Percentiles rank a stretch among this genome's conserved stretches.
phyloP scores from a whole-genome alignment of 2,888 invertebrate genomes.

The Abrostola tripartita region DNA sequence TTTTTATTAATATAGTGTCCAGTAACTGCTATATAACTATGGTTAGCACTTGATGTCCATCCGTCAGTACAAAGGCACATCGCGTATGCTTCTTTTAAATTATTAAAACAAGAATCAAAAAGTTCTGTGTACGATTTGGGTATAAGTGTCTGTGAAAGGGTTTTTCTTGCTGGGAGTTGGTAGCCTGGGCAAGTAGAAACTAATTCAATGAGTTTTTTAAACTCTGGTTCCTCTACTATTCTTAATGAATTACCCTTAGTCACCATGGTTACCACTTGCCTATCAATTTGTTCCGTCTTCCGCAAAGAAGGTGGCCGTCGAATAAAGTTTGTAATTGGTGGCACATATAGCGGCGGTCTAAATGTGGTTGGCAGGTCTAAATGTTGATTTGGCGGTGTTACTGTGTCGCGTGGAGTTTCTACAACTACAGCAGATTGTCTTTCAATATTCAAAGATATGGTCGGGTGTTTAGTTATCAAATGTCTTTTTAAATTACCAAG shows the following conservation, averaged over 20 bases:
- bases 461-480: not conserved
- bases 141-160: constrained; percentile 5
- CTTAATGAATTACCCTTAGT: too few species aligned
- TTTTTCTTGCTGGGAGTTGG: constrained; percentile 3
- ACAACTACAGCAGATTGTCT: not conserved
- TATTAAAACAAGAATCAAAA: constrained; percentile 7
- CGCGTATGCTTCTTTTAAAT: constrained; percentile 12
- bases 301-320: not conserved
- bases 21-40: constrained; percentile 14
- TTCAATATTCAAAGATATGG: not conserved
- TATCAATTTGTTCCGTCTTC: not conserved
- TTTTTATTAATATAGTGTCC: constrained; percentile 11
- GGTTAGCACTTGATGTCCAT: constrained; percentile 17
- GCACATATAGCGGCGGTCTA: too few species aligned
- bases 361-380: too few species aligned
- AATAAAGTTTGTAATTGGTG: not conserved
- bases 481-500: not conserved
- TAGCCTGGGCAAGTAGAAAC: not conserved
- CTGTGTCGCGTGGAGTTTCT: not conserved
- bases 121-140: constrained; percentile 5
- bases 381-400: not conserved
- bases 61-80: constrained; percentile 19
- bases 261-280: not conserved
- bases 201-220: not conserved
- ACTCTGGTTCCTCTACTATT: constrained; percentile 5